Base-by-base conservation (phyloP, 1,140 invertebrate genomes). In the Lucilia cuprina region DNA sequence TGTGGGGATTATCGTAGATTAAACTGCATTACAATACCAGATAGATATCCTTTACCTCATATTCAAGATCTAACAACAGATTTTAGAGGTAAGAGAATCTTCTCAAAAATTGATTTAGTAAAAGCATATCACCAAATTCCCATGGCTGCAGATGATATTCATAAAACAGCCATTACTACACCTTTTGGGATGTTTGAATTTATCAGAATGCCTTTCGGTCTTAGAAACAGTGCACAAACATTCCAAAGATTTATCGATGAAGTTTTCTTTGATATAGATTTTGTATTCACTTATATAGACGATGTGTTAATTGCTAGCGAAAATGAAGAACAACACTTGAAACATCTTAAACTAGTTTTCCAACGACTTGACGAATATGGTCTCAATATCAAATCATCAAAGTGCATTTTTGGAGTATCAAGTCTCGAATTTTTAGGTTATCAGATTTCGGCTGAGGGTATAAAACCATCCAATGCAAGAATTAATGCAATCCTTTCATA, bases 231-330 rank as follows among this genome's bases (percentile, higher is more conserved):
- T 17, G 50, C 50, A 14, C 50, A 60, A n/a, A 60, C 50, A 5
- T 60, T 60, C 50, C 13, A 60, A 60, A 60, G 50, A n/a, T 60
- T 60, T 14, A 60, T 60, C 5, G 5, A 60, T n/a, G 50, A 60
- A 17, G 50, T 60, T 17, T 60, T 60, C 41, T 10, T 85, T 74
- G 91, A 87, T 10, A 83, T 90, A 7, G 86, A 88, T 50, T 92
- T 91, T 77, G 83, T 47, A 74, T 86, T 90, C 74, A 86, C 89
- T 0, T 94, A 93, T 86, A 25, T 94, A 0, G 93, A 93, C 85
- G 93, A 93, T 83, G 89, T 94, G 8, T 86, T 93, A 3, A 85
- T 93, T 5, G 91, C 88, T 49, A 91, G 89, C 30, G 65, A 82
- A 34, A 82, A 34, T 10, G 65, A 70, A 30, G 85, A 88, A 30